Evolutionary conservation across 1,140 invertebrate species (phyloP).

Genomic region (Onthophagus taurus): DNA sequence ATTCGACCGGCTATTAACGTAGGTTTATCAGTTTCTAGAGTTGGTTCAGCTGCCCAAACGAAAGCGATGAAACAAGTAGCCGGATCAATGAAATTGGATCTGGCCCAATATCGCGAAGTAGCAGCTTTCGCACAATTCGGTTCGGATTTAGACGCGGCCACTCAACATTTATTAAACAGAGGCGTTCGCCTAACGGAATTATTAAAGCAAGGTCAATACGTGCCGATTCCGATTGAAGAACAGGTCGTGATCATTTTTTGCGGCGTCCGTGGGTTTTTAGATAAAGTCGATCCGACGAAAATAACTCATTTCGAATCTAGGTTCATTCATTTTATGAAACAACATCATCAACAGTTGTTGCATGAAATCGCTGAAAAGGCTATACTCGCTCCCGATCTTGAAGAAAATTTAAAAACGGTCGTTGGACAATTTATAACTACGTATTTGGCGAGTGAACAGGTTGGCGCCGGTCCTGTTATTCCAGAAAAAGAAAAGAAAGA

Average conservation of each 20-base stretch:
- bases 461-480: no score
- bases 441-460: no score
- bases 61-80: constrained; percentile 99
- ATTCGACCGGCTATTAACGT: constrained; percentile 99
- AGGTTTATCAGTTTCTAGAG: constrained; percentile 98
- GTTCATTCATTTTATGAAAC: constrained; percentile 60
- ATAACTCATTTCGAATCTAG: constrained; percentile 97
- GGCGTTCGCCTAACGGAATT: constrained; percentile 98
- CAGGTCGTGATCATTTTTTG: constrained; percentile 99
- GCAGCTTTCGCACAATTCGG: constrained; percentile 99
- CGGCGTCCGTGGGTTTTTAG: constrained; percentile 96
- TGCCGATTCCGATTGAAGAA: constrained; percentile 99
- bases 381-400: constrained; percentile 81
- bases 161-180: constrained; percentile 96
- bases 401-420: constrained; percentile 90
- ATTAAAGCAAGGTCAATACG: constrained; percentile 99
- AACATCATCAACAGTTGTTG: constrained; percentile 77
- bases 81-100: constrained; percentile 99
- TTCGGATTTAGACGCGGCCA: constrained; percentile 98
- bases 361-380: constrained; percentile 90
- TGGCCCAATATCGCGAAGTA: constrained; percentile 99
- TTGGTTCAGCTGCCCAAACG: constrained; percentile 99
- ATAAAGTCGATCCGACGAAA: constrained; percentile 96
- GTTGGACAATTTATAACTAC: constrained; percentile 83
- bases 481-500: no score